These are phyloP conservation scores for Mactromeris polynyma DNA, from an alignment of 2,888 invertebrate species.

Conservation along the genomic window DNA sequence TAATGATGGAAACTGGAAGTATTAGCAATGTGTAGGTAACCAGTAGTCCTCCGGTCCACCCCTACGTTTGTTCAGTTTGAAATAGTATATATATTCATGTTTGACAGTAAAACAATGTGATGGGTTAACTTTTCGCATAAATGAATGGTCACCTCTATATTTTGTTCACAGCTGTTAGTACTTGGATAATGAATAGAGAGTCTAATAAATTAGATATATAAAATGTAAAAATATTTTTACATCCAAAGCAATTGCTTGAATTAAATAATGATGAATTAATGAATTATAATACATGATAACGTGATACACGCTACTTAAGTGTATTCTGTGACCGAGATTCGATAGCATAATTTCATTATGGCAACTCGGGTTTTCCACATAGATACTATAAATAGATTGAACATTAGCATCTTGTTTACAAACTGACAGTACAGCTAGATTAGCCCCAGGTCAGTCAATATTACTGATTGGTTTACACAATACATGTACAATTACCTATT, in stretches of 20 bases:
- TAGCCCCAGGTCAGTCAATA: no score
- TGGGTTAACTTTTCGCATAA: not conserved
- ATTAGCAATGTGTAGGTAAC: not conserved
- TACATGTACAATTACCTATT: no score
- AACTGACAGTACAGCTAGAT: no score
- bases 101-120: not conserved
- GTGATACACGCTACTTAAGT: not conserved
- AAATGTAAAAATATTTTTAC: not conserved
- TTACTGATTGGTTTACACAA: no score
- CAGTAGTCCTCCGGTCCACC: constrained; percentile 4
- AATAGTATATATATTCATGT: not conserved
- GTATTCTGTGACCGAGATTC: not conserved
- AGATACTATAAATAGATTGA: no score
- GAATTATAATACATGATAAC: not conserved
- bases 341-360: not conserved
- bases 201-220: not conserved
- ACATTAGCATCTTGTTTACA: no score
- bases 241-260: not conserved
- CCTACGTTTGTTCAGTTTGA: not conserved
- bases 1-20: not conserved
- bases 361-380: no score
- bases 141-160: not conserved
- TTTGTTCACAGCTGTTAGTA: no score
- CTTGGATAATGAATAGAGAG: no score
- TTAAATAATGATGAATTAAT: not conserved